Base-by-base conservation (phyloP, 2,113 vertebrate species). In the Anser brachyrhynchus region DNA sequence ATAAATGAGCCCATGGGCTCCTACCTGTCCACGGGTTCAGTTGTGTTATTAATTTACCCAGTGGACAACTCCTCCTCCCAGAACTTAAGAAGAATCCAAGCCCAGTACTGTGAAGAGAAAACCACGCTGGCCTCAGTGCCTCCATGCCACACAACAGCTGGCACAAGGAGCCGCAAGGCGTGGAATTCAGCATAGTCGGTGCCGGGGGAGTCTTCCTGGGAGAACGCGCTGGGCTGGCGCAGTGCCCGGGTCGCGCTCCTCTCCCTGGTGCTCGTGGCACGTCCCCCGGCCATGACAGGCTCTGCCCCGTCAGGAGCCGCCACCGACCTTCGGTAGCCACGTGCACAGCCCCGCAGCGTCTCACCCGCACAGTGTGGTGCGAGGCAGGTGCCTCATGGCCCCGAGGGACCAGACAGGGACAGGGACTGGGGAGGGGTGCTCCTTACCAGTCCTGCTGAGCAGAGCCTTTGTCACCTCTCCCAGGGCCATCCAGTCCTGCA, bases 271-370 rank as follows among this genome's bases (percentile, higher is more conserved):
- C 22, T 6, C 1, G 2, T 25, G 54, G n/a, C 5, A 1, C 9
- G 28, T 65, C 33, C 43, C 64, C 35, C 0, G 0, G 4, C 51
- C 13, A 3, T 0, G 3, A 35, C 26, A 11, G 28, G 35, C 46
- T 52, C 22, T 75, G 69, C 49, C 41, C 49, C 16, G 4, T 5
- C 2, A 18, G 46, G 39, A 37, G 49, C 23, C 3, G 1, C 33
- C 37, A 18, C 35, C 5, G 6, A 2, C 43, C 43, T 15, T 43
- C 12, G 6, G 61, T 44, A 54, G 41, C 54, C 46, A 21, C 1
- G 0, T 26, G 37, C 35, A 9, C 20, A n/a, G 19, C 44, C 35
- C 25, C 1, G 2, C 4, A 3, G 59, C 44, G 49, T 49, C 43
- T 58, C 35, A 20, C 19, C 46, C 37, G 22, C 49, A 18, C 21